A percentile compares a stretch with the other conserved stretches of the same genome.
Conservation (phyloP, 2,797 vertebrate genomes). For the Hozukius guyotensis region DNA sequence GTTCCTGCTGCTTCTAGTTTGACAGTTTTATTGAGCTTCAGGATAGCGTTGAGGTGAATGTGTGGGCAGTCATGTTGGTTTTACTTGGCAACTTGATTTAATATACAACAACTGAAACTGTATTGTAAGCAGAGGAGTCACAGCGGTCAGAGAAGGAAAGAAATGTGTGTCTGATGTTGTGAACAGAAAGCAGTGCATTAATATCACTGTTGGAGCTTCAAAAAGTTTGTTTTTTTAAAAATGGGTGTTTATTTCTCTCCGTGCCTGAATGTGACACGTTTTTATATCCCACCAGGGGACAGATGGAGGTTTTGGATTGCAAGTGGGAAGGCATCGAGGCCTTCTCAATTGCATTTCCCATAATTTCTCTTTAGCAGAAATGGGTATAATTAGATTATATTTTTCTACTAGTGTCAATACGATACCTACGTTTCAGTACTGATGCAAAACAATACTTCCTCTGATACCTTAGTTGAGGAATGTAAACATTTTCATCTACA, state of each 20-base stretch:
- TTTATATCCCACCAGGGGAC: neutral
- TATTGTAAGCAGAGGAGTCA: neutral
- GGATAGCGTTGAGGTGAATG: neutral
- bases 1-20: neutral
- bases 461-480: neutral
- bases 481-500: neutral
- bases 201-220: neutral
- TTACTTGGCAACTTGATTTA: slow-evolving; percentile 10
- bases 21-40: slow-evolving; percentile 28
- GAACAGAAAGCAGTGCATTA: neutral
- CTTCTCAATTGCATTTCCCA: neutral
- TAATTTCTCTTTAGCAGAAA: neutral
- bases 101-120: neutral
- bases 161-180: neutral
- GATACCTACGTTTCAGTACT: neutral
- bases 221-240: neutral
- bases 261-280: neutral
- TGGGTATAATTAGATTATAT: neutral
- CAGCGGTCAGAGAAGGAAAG: neutral
- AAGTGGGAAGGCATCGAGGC: neutral
- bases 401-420: neutral
- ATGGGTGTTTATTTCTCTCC: neutral
- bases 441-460: neutral
- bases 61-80: slow-evolving; percentile 6
- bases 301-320: neutral